Base-by-base conservation (phyloP, 2,888 invertebrate genomes). In the Drosophila prolongata region DNA sequence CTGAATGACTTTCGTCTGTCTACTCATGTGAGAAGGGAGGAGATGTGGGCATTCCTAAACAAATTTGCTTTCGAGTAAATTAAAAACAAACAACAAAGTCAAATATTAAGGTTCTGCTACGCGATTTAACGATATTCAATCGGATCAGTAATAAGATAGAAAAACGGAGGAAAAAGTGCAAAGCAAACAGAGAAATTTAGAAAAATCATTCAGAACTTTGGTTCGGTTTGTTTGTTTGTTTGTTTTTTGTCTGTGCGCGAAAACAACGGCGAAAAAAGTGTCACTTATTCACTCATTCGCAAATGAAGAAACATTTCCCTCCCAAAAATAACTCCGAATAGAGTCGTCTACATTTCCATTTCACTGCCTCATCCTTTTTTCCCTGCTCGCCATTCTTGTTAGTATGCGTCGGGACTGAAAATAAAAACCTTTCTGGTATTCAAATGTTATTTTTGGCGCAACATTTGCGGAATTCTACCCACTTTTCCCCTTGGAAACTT, bases 41-140 rank as follows among this genome's bases (percentile, higher is more conserved):
- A 10, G 44, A 10, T 44, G n/a, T 6, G 64, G 72, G 56, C 60
- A 58, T 61, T 66, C 78, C 79, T 75, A 79, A 76, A 79, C 75
- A 89, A 76, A 86, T 87, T 84, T 77, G 79, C 87, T 77, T 71
- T 87, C 46, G 77, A 77, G 75, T 55, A 86, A 87, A 89, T 86
- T 79, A 89, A 86, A 86, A 87, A 77, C 89, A 86, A 86, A 86
- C 89, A 89, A 76, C 76, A 76, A 87, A 88, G 77, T 90, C 87
- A 90, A 89, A 89, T 84, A 90, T 90, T 90, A 88, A 89, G 80
- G 80, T 77, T 61, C 77, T 78, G 79, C 72, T 75, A 75, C 86
- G 80, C 83, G 75, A 64, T 62, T 69, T 65, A 77, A 69, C 60
- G 66, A 72, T 75, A 62, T 77, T 70, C 87, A 66, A 57, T 68